Evolutionary conservation across 2,113 vertebrate species (phyloP).

Genomic region (Nannobrachium achirus): DNA sequence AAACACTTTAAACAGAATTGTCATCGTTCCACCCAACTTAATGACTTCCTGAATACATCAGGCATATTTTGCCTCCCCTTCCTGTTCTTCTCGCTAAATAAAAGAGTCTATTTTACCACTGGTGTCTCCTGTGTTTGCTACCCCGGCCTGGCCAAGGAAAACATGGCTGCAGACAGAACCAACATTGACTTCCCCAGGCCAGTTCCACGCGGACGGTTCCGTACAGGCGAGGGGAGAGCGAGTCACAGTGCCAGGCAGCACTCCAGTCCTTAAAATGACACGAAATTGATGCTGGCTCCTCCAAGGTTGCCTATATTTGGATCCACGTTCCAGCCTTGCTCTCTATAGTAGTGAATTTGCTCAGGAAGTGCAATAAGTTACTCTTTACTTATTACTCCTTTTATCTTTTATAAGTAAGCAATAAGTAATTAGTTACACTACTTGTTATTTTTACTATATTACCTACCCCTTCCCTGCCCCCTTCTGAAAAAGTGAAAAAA

Average conservation of each 20-base stretch:
- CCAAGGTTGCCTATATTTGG: constrained; percentile 38
- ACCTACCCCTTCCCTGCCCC: too few relatives aligned
- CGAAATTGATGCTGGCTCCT: constrained; percentile 65
- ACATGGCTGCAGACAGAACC: constrained; percentile 68
- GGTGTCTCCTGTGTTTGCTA: constrained; percentile 44
- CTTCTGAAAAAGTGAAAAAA: too few relatives aligned
- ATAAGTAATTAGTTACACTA: not conserved
- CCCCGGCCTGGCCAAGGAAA: constrained; percentile 57
- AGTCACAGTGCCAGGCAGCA: constrained; percentile 39
- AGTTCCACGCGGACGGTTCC: constrained; percentile 42
- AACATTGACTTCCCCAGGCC: constrained; percentile 59
- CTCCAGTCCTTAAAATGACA: constrained; percentile 51
- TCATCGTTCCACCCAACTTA: constrained; percentile 42
- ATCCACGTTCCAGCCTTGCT: not conserved
- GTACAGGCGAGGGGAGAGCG: constrained; percentile 18
- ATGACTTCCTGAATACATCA: constrained; percentile 49
- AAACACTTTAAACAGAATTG: constrained; percentile 40
- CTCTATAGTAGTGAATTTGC: not conserved
- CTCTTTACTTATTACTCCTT: not conserved
- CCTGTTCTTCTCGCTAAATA: constrained; percentile 51
- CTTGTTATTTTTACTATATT: too few relatives aligned
- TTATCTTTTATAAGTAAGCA: not conserved
- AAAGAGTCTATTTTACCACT: constrained; percentile 53
- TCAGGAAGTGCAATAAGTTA: too few relatives aligned
- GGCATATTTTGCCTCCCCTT: constrained; percentile 33